Evolutionary conservation across 1,140 invertebrate genomes (phyloP).

Genomic region (Tetramorium parvispinum): DNA sequence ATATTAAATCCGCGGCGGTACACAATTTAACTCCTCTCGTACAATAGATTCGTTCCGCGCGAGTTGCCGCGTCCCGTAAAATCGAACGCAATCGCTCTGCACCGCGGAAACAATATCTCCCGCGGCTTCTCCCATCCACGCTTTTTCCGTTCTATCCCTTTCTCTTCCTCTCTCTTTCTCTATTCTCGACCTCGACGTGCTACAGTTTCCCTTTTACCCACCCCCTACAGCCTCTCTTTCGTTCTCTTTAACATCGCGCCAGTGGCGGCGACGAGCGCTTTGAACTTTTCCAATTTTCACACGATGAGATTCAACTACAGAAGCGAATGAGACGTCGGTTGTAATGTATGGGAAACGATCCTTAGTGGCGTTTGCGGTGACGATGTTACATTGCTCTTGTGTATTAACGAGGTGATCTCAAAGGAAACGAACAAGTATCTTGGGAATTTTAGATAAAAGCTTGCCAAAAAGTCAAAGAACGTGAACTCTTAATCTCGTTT

Average conservation of each 20-base stretch:
- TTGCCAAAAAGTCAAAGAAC: background rate
- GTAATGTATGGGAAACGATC: constrained; percentile 61
- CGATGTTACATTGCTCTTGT: constrained; percentile 8
- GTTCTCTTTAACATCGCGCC: constrained; percentile 56
- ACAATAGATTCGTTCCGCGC: constrained; percentile 68
- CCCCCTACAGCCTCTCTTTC: background rate
- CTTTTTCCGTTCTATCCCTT: background rate
- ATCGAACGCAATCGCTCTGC: constrained; percentile 66
- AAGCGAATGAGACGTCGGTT: constrained; percentile 58
- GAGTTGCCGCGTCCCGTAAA: constrained; percentile 60
- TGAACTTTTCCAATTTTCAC: constrained; percentile 76
- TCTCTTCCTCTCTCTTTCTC: background rate
- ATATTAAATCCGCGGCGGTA: constrained; percentile 66
- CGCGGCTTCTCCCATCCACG: constrained; percentile 25
- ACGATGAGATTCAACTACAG: constrained; percentile 67
- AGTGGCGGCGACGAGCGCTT: constrained; percentile 57
- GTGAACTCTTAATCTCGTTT: background rate
- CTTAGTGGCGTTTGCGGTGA: constrained; percentile 48
- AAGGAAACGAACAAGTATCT: background rate
- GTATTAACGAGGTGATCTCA: constrained; percentile 36
- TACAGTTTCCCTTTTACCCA: constrained; percentile 31
- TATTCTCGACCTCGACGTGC: constrained; percentile 19
- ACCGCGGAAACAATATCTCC: constrained; percentile 65
- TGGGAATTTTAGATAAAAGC: background rate
- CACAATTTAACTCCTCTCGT: constrained; percentile 63